A percentile compares a stretch with the other conserved stretches of the same genome.
These are phyloP conservation scores for Microctenopoma stevenorrisi DNA, from an alignment of 2,797 vertebrate species.

Conservation along the genomic window DNA sequence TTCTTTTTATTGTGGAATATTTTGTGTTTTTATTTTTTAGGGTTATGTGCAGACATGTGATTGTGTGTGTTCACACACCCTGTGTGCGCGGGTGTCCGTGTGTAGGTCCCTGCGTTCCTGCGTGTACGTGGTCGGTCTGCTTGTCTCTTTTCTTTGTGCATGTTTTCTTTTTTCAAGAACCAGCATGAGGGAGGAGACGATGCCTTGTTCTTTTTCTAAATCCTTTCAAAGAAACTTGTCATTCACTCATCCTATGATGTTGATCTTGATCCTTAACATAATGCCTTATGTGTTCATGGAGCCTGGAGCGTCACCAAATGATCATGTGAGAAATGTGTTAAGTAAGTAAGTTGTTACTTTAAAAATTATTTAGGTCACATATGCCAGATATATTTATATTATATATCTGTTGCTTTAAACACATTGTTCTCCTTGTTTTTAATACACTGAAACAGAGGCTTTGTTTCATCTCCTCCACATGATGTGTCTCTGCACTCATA, in stretches of 20 bases:
- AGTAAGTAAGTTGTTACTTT: conserved; percentile 37
- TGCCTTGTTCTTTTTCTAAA: conserved; percentile 20
- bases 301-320: conserved; percentile 35
- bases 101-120: neutral
- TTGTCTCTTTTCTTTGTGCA: conserved; percentile 36
- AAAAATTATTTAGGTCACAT: conserved; percentile 60
- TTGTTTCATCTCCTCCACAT: conserved; percentile 75
- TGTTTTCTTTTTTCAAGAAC: conserved; percentile 12
- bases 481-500: conserved; percentile 79
- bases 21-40: conserved; percentile 2
- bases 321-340: conserved; percentile 46
- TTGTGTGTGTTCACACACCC: neutral
- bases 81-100: conserved; percentile 1
- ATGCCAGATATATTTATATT: conserved; percentile 51
- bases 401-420: conserved; percentile 61
- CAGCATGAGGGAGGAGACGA: conserved; percentile 17
- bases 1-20: neutral
- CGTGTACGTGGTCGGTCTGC: conserved; percentile 17
- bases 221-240: conserved; percentile 24
- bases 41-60: conserved; percentile 7
- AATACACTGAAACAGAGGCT: conserved; percentile 71
- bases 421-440: conserved; percentile 65
- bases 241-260: conserved; percentile 15
- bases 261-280: conserved; percentile 38
- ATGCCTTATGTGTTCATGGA: conserved; percentile 36